Conservation (phyloP, 2,113 vertebrate species). For the Vidua chalybeata region DNA sequence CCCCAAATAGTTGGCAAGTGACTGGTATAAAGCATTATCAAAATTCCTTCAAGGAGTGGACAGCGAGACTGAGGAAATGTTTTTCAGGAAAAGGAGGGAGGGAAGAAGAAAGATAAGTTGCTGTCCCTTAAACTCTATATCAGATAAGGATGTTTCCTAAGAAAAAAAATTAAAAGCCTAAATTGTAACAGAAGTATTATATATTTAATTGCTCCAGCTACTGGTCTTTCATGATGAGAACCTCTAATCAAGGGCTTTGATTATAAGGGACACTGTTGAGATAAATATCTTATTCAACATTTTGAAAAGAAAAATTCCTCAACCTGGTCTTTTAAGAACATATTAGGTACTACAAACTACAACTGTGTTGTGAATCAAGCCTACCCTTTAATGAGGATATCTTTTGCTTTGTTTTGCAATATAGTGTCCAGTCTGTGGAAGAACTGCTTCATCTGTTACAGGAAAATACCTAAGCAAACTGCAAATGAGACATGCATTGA, state of each 20-base stretch:
- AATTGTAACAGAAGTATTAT: constrained; percentile 50
- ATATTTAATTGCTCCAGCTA: constrained; percentile 71
- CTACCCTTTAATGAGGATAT: neutral
- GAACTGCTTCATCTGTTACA: neutral
- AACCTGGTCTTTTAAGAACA: constrained; percentile 41
- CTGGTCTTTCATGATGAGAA: constrained; percentile 68
- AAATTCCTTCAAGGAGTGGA: constrained; percentile 30
- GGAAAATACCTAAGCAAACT: neutral
- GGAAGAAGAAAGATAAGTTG: constrained; percentile 52
- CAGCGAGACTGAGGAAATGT: constrained; percentile 3
- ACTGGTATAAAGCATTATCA: constrained; percentile 33
- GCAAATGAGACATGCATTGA: neutral
- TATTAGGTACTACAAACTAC: constrained; percentile 16
- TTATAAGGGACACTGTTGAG: constrained; percentile 74
- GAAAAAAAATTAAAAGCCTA: neutral
- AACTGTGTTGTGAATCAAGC: neutral
- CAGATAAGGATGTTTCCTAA: constrained; percentile 64
- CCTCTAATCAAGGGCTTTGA: constrained; percentile 78
- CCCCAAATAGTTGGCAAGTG: constrained; percentile 15
- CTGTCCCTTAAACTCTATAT: constrained; percentile 56
- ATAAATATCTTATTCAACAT: constrained; percentile 74
- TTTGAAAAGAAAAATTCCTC: constrained; percentile 54
- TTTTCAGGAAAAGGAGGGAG: neutral
- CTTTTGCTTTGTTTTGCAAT: neutral
- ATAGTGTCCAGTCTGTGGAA: neutral